Evolutionary conservation across 2,797 vertebrate species (phyloP).

Genomic region (Epinephelus malabaricus): DNA sequence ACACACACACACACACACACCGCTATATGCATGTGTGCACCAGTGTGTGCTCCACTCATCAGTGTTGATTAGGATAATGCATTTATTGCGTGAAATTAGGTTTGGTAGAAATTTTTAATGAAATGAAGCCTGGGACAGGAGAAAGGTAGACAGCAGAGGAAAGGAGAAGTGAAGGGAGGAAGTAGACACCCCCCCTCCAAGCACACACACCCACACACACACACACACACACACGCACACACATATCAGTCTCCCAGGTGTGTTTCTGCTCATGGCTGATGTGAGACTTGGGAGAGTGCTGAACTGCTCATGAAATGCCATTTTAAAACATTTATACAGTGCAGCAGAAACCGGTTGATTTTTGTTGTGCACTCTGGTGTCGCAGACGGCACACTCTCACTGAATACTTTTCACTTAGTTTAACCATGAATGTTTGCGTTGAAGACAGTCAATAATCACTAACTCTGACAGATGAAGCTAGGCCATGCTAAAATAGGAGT

Average conservation of each 20-base stretch:
- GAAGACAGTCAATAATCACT: neutral
- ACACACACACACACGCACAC: neutral
- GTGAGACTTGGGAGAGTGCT: conserved; percentile 6
- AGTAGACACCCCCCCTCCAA: neutral
- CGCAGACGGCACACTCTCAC: neutral
- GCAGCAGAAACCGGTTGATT: neutral
- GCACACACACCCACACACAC: neutral
- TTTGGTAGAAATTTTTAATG: conserved; percentile 66
- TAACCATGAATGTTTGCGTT: neutral
- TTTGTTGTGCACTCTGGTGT: neutral
- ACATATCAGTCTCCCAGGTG: conserved; percentile 19
- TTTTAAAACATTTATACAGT: conserved; percentile 1
- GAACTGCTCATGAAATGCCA: neutral
- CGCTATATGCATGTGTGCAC: neutral
- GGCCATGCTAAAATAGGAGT: neutral
- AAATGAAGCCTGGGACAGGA: conserved; percentile 60
- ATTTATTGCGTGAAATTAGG: conserved; percentile 80
- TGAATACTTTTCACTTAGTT: neutral
- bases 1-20: conserved; percentile 17
- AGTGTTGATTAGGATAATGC: conserved; percentile 78
- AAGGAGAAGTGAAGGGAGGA: conserved; percentile 55
- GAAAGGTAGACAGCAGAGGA: conserved; percentile 53
- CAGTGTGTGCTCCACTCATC: conserved; percentile 60
- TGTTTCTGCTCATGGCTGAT: conserved; percentile 30
- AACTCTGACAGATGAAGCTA: neutral